Percentiles rank a stretch among this genome's conserved stretches.
These are phyloP conservation scores for Dicrurus megarhynchus DNA, from an alignment of 2,113 vertebrate species.

Conservation along the genomic window DNA sequence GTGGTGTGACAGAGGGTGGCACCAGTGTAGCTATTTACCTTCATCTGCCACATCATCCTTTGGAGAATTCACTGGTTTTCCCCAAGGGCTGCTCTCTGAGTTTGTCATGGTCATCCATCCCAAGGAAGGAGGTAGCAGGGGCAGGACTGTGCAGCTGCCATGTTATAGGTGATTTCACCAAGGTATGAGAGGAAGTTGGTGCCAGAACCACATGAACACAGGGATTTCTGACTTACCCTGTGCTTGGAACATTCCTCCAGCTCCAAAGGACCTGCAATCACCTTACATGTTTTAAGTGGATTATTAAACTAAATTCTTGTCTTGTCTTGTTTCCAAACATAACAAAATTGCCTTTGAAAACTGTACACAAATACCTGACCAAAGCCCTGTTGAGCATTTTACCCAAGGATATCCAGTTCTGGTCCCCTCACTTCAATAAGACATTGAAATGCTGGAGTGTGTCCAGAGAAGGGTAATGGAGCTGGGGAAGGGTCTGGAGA, in stretches of 20 bases:
- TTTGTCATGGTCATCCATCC: neutral
- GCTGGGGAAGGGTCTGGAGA: neutral
- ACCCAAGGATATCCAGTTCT: neutral
- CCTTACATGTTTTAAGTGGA: neutral
- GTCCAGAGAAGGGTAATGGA: neutral
- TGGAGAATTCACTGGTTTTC: neutral
- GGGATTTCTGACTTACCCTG: neutral
- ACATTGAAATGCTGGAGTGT: neutral
- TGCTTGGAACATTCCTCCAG: neutral
- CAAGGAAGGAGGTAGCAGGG: neutral
- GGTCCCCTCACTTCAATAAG: neutral
- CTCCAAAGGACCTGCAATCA: neutral
- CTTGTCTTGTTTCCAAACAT: neutral
- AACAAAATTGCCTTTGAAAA: neutral
- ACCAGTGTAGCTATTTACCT: neutral
- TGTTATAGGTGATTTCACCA: neutral
- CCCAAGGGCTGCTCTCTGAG: neutral
- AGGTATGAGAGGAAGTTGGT: neutral
- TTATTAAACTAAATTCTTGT: neutral
- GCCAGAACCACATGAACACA: neutral
- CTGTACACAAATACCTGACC: neutral
- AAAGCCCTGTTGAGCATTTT: neutral
- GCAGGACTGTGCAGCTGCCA: neutral
- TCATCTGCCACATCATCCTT: neutral
- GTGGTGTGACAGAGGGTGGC: neutral